Conservation (phyloP, 1,140 invertebrate species). For the Drosophila nannoptera region DNA sequence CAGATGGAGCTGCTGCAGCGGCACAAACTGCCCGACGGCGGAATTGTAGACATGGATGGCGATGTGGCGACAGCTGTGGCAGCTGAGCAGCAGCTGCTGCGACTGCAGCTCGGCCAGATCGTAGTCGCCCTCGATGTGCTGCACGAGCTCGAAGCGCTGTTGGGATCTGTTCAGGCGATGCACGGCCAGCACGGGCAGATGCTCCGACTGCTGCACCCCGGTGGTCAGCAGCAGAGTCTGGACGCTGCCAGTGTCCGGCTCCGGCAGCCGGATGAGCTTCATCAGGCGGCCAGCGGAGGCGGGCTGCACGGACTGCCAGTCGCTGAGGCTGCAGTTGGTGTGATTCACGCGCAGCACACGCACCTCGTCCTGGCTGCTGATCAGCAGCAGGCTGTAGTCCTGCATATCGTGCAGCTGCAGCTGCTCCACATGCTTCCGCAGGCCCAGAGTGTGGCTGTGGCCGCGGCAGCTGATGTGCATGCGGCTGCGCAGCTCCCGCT, state of each 20-base stretch:
- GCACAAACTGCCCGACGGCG: slow-evolving; percentile 16
- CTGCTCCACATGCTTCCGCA: slow-evolving; percentile 51
- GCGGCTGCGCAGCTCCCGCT: slow-evolving; percentile 42
- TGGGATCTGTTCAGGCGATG: slow-evolving; percentile 31
- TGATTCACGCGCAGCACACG: slow-evolving; percentile 52
- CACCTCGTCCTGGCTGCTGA: slow-evolving; percentile 60
- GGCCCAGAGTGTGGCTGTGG: slow-evolving; percentile 41
- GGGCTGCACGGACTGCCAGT: slow-evolving; percentile 62
- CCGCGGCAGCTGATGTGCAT: slow-evolving; percentile 52
- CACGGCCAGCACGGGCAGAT: slow-evolving; percentile 48
- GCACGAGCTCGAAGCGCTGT: slow-evolving; percentile 45
- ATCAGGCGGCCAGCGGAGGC: slow-evolving; percentile 48
- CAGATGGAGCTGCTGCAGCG: slow-evolving; percentile 52
- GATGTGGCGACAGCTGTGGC: slow-evolving; percentile 55
- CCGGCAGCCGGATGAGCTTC: slow-evolving; percentile 26
- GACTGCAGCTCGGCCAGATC: slow-evolving; percentile 55
- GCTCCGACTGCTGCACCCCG: slow-evolving; percentile 19
- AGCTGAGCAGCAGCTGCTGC: slow-evolving; percentile 56
- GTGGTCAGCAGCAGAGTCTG: slow-evolving; percentile 32
- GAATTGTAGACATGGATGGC: slow-evolving; percentile 31
- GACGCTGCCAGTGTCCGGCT: neutral
- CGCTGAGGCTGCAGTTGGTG: slow-evolving; percentile 45
- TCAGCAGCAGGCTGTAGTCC: slow-evolving; percentile 28
- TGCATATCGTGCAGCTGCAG: slow-evolving; percentile 24
- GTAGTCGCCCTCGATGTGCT: slow-evolving; percentile 61